These are phyloP conservation scores for Falco concolor DNA, from an alignment of 2,797 vertebrate species.

Conservation along the genomic window DNA sequence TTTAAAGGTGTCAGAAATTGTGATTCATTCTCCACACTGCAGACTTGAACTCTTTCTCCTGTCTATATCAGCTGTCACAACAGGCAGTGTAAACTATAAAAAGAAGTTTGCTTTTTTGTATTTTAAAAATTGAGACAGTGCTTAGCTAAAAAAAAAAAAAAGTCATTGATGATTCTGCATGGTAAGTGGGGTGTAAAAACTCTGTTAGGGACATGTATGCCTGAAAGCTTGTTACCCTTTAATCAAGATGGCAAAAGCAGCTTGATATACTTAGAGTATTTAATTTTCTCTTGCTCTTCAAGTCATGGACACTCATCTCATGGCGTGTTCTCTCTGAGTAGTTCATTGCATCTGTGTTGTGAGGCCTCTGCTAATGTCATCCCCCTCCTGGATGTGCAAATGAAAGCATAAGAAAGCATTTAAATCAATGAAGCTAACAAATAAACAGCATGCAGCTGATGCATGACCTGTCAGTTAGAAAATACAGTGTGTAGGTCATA, in stretches of 20 bases:
- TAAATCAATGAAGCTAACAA: conserved; percentile 56
- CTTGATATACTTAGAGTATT: background rate
- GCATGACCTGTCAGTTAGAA: conserved; percentile 5
- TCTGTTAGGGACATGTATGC: background rate
- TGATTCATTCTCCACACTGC: background rate
- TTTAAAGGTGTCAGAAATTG: background rate
- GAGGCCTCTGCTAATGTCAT: background rate
- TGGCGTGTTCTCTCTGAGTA: background rate
- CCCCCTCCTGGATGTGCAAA: background rate
- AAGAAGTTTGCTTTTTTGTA: background rate
- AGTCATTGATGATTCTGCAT: background rate
- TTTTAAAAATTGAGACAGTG: background rate
- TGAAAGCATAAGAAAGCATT: conserved; percentile 16
- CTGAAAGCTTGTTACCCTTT: background rate
- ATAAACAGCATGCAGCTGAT: conserved; percentile 55
- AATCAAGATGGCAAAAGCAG: background rate
- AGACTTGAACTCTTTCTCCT: background rate
- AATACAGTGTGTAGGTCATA: background rate
- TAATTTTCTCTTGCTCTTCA: background rate
- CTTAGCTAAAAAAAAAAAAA: background rate
- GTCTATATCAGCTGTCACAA: background rate
- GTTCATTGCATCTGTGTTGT: background rate
- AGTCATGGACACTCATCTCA: background rate
- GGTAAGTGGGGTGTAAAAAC: background rate
- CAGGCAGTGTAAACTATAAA: background rate